A percentile compares a stretch with the other conserved stretches of the same genome.
Conservation (phyloP, 2,113 vertebrate species). For the Mesitornis unicolor region DNA sequence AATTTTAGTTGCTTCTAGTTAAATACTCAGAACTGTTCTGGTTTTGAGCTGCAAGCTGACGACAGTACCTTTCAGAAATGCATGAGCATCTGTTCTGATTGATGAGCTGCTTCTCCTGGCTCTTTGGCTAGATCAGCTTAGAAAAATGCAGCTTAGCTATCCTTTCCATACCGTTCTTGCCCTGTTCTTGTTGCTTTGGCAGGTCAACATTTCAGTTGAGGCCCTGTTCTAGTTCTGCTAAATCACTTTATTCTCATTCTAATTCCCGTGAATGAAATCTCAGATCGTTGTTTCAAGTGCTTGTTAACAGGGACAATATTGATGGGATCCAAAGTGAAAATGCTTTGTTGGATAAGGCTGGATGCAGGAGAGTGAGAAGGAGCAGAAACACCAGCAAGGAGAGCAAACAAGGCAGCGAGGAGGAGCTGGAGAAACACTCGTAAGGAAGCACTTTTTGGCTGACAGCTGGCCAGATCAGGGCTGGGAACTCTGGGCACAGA, state of each 20-base stretch:
- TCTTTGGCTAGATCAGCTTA: conserved; percentile 1
- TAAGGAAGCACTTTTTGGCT: background rate
- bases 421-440: background rate
- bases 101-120: background rate
- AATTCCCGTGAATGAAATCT: background rate
- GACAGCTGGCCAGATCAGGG: background rate
- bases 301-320: background rate
- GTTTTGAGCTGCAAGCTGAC: background rate
- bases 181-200: background rate
- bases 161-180: background rate
- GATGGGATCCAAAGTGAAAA: background rate
- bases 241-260: background rate
- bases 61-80: background rate
- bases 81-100: background rate
- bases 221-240: background rate
- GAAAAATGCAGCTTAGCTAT: conserved; percentile 21
- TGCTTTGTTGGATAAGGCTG: background rate
- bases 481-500: background rate
- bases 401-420: background rate
- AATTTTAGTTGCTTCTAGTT: background rate
- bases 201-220: background rate
- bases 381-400: background rate
- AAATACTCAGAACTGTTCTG: background rate
- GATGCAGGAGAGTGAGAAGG: background rate
- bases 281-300: background rate